phyloP scores from a whole-genome alignment of 2,113 vertebrate genomes.

The Tympanuchus pallidicinctus region DNA sequence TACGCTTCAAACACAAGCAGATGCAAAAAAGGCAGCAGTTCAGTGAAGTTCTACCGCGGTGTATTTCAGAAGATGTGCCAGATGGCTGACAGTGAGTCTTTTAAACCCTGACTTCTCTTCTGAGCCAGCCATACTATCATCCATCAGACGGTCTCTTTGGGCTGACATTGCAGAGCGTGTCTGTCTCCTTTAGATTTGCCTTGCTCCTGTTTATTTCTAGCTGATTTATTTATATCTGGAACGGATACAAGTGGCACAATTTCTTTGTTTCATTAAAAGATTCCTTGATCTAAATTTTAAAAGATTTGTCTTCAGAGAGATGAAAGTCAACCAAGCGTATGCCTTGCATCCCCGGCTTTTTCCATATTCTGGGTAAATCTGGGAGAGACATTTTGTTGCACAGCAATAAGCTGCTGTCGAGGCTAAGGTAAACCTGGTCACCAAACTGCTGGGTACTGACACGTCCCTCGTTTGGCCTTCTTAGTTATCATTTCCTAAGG shows the following conservation, averaged over 20 bases:
- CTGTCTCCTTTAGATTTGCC: constrained; percentile 38
- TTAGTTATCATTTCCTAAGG: constrained; percentile 35
- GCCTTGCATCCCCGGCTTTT: not conserved
- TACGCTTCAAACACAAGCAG: not conserved
- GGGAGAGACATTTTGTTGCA: not conserved
- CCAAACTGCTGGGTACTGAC: not conserved
- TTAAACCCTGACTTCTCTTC: constrained; percentile 19
- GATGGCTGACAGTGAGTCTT: constrained; percentile 46
- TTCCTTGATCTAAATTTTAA: constrained; percentile 61
- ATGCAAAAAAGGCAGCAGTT: not conserved
- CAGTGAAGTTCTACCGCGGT: not conserved
- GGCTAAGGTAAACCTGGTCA: not conserved
- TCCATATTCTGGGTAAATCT: not conserved
- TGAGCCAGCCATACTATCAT: constrained; percentile 12
- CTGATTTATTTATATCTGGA: constrained; percentile 64
- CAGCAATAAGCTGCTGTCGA: not conserved
- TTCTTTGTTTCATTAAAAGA: constrained; percentile 65
- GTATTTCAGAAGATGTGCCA: constrained; percentile 43
- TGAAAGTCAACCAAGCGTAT: constrained; percentile 31
- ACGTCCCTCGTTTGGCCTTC: not conserved
- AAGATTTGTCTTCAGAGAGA: constrained; percentile 58
- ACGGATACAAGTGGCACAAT: constrained; percentile 30
- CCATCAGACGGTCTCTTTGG: constrained; percentile 59
- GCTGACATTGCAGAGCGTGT: constrained; percentile 37
- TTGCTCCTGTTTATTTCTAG: constrained; percentile 64